Percentiles rank a stretch among this genome's conserved stretches.
phyloP scores from a whole-genome alignment of 2,888 invertebrate species.

The Cylindroiulus punctatus region DNA sequence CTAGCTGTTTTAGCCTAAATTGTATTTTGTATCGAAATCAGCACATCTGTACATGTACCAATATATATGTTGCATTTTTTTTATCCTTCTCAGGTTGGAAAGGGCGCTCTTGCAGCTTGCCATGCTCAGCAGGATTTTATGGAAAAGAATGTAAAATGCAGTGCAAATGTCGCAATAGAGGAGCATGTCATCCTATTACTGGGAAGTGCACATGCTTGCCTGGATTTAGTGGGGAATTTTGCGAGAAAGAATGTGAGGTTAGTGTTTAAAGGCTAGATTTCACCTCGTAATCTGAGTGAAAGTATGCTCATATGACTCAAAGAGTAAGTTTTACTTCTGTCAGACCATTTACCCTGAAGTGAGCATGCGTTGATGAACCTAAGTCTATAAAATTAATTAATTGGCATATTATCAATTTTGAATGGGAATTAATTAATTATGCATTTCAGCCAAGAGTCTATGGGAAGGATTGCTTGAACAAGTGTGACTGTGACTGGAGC shows the following conservation, averaged over 20 bases:
- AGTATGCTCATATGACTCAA: background rate
- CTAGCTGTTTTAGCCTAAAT: no score
- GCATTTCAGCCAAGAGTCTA: conserved; percentile 47
- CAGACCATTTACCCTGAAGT: no score
- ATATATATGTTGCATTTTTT: background rate
- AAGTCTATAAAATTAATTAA: no score
- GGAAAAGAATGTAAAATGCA: conserved; percentile 60
- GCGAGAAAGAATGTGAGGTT: conserved; percentile 57
- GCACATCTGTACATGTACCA: background rate
- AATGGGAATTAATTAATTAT: background rate
- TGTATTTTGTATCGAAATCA: no score
- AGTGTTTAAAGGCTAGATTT: conserved; percentile 22
- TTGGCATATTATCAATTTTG: background rate
- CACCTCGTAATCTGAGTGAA: background rate
- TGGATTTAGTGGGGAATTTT: conserved; percentile 58
- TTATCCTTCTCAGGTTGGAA: conserved; percentile 55
- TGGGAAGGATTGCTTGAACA: conserved; percentile 62
- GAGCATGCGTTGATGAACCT: no score
- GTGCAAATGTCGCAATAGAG: conserved; percentile 61
- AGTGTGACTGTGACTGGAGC: conserved; percentile 61
- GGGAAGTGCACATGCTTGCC: conserved; percentile 73
- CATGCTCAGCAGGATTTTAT: conserved; percentile 58
- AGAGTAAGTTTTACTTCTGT: no score
- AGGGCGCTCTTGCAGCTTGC: conserved; percentile 58
- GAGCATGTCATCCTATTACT: conserved; percentile 83